phyloP scores from a whole-genome alignment of 2,888 invertebrate species.

The Eupithecia dodoneata region DNA sequence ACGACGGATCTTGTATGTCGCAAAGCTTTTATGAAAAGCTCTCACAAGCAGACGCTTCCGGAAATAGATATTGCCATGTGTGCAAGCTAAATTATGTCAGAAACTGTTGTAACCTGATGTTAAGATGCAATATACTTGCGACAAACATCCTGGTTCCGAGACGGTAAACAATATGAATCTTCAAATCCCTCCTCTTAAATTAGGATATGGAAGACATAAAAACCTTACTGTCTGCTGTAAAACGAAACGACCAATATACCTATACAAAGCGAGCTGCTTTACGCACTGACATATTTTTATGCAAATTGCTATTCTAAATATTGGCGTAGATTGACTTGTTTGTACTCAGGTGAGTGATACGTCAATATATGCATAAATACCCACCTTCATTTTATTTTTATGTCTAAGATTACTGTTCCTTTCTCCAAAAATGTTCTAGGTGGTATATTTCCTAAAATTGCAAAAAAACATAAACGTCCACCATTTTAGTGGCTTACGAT shows the following conservation, averaged over 20 bases:
- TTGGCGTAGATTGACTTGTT: neutral
- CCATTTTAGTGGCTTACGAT: too few species aligned
- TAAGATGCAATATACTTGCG: constrained; percentile 11
- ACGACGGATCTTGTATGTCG: neutral
- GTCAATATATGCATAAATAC: too few species aligned
- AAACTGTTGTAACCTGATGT: neutral
- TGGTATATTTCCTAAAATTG: too few species aligned
- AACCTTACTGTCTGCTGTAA: constrained; percentile 44
- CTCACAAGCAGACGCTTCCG: neutral
- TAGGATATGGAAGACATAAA: constrained; percentile 44
- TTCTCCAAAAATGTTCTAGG: too few species aligned
- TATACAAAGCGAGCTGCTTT: constrained; percentile 31
- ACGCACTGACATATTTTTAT: constrained; percentile 45
- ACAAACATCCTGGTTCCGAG: constrained; percentile 19
- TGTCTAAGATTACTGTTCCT: neutral
- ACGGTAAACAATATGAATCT: constrained; percentile 30
- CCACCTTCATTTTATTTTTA: too few species aligned
- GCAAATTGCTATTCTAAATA: constrained; percentile 32
- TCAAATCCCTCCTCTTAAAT: constrained; percentile 40
- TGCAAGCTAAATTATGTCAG: neutral
- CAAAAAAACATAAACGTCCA: too few species aligned
- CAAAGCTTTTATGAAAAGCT: neutral
- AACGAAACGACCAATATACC: constrained; percentile 43
- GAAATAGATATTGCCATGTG: neutral
- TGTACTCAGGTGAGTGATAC: neutral